Conservation (phyloP, 2,797 vertebrate species). For the Sardinella longiceps region DNA sequence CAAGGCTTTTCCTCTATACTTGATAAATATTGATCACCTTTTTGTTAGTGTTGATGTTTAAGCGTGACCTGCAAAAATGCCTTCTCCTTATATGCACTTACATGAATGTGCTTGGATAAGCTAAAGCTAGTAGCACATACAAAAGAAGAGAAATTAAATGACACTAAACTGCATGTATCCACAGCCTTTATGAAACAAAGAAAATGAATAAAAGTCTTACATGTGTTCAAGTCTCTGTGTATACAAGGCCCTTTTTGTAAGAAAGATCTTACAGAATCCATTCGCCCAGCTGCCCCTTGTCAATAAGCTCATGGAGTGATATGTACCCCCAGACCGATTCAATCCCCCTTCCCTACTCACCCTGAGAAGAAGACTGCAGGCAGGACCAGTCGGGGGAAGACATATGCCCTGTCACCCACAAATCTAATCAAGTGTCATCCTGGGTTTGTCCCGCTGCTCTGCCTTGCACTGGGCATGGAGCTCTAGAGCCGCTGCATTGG, state of each 20-base stretch:
- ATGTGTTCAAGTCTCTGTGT: neutral
- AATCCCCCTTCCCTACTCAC: conserved; percentile 53
- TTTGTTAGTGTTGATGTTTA: neutral
- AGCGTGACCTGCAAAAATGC: neutral
- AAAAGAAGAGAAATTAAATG: too few relatives aligned
- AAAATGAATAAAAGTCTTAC: neutral
- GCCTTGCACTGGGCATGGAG: conserved; percentile 56
- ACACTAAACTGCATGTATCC: neutral
- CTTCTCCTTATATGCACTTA: too few relatives aligned
- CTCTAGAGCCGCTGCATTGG: conserved; percentile 37
- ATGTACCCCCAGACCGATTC: conserved; percentile 56
- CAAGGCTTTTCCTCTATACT: neutral
- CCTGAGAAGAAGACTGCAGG: conserved; percentile 52
- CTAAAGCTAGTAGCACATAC: too few relatives aligned
- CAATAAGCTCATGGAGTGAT: conserved; percentile 64
- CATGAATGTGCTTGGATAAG: too few relatives aligned
- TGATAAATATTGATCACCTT: neutral
- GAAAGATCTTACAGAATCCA: conserved; percentile 41
- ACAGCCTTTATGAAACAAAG: neutral
- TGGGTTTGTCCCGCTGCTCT: conserved; percentile 55
- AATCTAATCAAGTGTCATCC: conserved; percentile 69
- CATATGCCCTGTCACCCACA: conserved; percentile 69
- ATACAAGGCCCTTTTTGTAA: neutral
- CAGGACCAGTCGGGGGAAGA: conserved; percentile 58
- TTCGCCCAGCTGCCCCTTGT: conserved; percentile 48